Evolutionary conservation across 2,113 vertebrate species (phyloP).

Genomic region (Lamprotornis superbus): DNA sequence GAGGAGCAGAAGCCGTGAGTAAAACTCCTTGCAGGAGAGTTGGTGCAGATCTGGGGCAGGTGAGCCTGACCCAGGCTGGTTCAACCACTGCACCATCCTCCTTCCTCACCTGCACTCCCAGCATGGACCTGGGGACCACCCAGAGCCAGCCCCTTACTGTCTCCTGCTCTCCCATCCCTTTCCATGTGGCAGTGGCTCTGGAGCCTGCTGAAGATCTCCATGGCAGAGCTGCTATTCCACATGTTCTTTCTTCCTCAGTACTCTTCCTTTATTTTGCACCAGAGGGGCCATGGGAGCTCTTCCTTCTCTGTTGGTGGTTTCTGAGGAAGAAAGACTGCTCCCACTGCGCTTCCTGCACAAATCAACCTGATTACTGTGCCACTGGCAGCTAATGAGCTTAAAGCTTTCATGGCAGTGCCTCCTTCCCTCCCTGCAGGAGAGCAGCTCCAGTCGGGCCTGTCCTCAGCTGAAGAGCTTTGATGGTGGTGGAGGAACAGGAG

Average conservation of each 20-base stretch:
- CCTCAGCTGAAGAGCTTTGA: neutral
- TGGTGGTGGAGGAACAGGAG: neutral
- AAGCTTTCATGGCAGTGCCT: neutral
- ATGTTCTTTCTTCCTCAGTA: neutral
- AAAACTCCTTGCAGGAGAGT: rapidly evolving
- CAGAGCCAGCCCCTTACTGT: neutral
- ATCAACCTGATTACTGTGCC: neutral
- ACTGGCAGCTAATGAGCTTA: constrained; percentile 28
- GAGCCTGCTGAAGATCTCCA: neutral
- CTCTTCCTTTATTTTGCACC: neutral
- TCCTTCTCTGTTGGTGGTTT: neutral
- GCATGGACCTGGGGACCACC: rapidly evolving
- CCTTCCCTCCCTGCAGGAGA: neutral
- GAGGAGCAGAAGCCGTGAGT: neutral
- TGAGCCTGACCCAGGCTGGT: neutral
- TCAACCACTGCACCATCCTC: neutral
- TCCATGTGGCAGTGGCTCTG: rapidly evolving
- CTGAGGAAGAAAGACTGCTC: neutral
- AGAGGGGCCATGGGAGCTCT: neutral
- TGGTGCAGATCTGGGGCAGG: neutral
- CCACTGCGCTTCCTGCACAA: neutral
- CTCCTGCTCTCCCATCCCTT: neutral
- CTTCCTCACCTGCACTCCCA: neutral
- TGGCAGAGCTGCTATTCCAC: neutral
- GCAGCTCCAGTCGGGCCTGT: neutral